phyloP scores from a whole-genome alignment of 2,113 vertebrate genomes.

The Rostratula benghalensis region DNA sequence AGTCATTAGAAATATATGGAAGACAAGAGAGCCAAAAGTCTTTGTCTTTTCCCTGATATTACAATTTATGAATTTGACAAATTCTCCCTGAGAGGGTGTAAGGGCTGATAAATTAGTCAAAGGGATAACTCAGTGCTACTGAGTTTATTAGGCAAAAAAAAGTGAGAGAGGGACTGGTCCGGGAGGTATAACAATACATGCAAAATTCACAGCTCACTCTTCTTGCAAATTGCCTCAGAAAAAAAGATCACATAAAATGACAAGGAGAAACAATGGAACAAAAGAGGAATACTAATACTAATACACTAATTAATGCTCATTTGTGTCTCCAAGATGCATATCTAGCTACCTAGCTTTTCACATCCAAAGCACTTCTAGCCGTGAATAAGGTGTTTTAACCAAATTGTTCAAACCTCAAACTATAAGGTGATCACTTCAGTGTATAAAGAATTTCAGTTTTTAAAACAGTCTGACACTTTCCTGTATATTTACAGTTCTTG shows the following conservation, averaged over 20 bases:
- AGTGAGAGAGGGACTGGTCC: background rate
- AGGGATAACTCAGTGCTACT: background rate
- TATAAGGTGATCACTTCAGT: background rate
- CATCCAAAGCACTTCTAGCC: background rate
- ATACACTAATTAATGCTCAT: background rate
- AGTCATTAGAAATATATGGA: background rate
- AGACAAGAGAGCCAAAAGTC: background rate
- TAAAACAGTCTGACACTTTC: background rate
- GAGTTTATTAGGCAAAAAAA: constrained; percentile 23
- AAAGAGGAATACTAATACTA: background rate
- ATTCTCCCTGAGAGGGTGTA: constrained; percentile 44
- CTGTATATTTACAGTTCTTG: background rate
- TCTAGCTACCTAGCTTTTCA: background rate
- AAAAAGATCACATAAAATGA: background rate
- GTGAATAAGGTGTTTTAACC: background rate
- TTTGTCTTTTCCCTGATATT: background rate
- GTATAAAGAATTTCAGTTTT: background rate
- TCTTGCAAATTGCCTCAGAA: background rate
- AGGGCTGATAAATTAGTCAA: background rate
- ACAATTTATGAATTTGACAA: background rate
- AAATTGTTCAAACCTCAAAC: background rate
- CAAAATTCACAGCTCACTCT: background rate
- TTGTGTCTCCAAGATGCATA: background rate
- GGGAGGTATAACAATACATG: background rate
- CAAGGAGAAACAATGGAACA: background rate